Percentiles rank a stretch among this genome's conserved stretches.
Conservation (phyloP, 2,888 invertebrate species). For the Orchesellides sinensis region DNA sequence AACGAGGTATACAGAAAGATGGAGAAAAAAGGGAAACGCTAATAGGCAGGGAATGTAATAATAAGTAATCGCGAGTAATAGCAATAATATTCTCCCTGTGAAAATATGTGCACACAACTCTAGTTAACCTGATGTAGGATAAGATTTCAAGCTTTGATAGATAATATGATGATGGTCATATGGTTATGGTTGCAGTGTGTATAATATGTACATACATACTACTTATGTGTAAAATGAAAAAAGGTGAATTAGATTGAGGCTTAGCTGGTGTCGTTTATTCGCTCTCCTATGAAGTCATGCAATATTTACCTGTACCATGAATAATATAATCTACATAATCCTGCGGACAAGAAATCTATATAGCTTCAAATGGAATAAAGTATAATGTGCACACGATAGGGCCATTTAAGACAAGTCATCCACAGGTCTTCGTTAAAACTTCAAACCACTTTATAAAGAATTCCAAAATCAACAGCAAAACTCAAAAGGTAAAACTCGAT, state of each 20-base stretch:
- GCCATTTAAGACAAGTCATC: conserved; percentile 4
- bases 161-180: conserved; percentile 22
- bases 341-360: background rate
- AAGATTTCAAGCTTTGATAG: conserved; percentile 33
- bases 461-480: background rate
- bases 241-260: conserved; percentile 16
- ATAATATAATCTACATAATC: background rate
- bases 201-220: background rate
- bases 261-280: background rate
- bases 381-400: conserved; percentile 24
- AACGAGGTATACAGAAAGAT: background rate
- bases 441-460: background rate
- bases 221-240: background rate
- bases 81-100: conserved; percentile 64
- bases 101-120: conserved; percentile 55
- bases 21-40: conserved; percentile 62
- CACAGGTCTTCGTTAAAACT: background rate
- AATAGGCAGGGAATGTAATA: conserved; percentile 63
- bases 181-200: background rate
- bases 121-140: conserved; percentile 48
- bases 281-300: conserved; percentile 11
- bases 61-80: conserved; percentile 52
- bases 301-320: background rate
- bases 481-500: conserved; percentile 38
- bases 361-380: background rate